Percentiles rank a stretch among this genome's conserved stretches.
Evolutionary conservation across 2,797 vertebrate genomes (phyloP).

Genomic region (Esox masquinongy): DNA sequence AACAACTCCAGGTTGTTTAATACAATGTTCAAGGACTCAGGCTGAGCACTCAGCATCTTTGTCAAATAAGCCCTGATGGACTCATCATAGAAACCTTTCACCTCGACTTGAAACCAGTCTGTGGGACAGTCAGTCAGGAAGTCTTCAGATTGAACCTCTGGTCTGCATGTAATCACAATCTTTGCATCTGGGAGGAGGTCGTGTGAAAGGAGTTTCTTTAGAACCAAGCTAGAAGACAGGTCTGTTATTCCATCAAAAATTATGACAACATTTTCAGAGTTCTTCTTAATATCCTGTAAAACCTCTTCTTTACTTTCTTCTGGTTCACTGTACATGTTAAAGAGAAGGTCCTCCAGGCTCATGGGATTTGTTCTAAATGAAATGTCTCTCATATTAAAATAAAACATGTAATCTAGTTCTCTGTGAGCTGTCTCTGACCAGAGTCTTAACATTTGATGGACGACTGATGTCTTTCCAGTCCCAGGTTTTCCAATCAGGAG

Average conservation of each 20-base stretch:
- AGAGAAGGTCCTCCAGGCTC: conserved; percentile 25
- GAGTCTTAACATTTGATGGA: conserved; percentile 27
- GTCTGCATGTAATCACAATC: conserved; percentile 40
- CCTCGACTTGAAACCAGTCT: conserved; percentile 24
- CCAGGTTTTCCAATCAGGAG: conserved; percentile 47
- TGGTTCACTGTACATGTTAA: conserved; percentile 10
- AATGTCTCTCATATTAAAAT: conserved; percentile 28
- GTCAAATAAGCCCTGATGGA: conserved; percentile 29
- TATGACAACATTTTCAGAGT: conserved; percentile 37
- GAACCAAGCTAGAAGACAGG: neutral
- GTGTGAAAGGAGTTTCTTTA: too few relatives aligned
- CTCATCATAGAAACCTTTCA: conserved; percentile 40
- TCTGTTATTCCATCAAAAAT: conserved; percentile 38
- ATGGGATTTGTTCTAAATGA: neutral
- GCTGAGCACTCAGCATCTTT: neutral
- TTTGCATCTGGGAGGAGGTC: conserved; percentile 28
- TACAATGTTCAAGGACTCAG: conserved; percentile 20
- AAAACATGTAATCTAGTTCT: conserved; percentile 40
- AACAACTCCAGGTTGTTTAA: conserved; percentile 52
- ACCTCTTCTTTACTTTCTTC: conserved; percentile 20
- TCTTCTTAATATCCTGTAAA: conserved; percentile 27
- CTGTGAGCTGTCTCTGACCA: conserved; percentile 32
- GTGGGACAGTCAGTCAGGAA: conserved; percentile 12
- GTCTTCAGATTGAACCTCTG: conserved; percentile 31
- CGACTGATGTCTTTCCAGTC: conserved; percentile 41